phyloP scores from a whole-genome alignment of 2,888 invertebrate genomes.

The Rhagonycha lutea region DNA sequence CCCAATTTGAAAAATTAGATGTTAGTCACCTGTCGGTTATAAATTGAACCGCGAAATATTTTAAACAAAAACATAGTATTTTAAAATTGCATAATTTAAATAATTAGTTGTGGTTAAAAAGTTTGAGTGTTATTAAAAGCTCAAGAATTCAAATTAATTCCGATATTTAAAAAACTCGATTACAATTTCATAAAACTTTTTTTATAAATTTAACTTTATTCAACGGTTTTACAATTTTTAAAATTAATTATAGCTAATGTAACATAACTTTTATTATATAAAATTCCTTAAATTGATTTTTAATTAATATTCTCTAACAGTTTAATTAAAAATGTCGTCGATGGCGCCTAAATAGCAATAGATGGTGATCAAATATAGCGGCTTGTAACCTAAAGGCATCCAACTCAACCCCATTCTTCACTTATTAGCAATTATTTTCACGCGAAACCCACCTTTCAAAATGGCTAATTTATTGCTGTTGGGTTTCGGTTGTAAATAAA shows the following conservation, averaged over 20 bases:
- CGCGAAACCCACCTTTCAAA: conserved; percentile 19
- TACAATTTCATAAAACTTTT: background rate
- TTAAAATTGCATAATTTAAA: background rate
- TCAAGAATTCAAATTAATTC: background rate
- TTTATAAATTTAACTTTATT: background rate
- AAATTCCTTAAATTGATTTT: background rate
- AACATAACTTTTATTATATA: background rate
- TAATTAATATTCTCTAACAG: background rate
- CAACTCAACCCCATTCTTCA: background rate
- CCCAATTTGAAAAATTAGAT: background rate
- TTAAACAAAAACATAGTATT: background rate
- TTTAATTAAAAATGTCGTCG: background rate
- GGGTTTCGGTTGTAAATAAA: background rate
- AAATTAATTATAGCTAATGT: background rate
- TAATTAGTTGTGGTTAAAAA: background rate
- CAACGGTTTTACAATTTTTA: background rate
- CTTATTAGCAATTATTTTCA: conserved; percentile 26
- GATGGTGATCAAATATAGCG: conserved; percentile 16
- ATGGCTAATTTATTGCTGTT: conserved; percentile 20
- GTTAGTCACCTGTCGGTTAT: background rate
- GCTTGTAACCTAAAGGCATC: background rate
- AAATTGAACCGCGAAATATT: background rate
- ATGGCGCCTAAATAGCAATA: conserved; percentile 14
- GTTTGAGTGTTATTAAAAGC: background rate
- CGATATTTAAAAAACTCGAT: background rate